Evolutionary conservation across 64 coral and sea anemone species (phyloP).

Genomic region (Stichodactyla mertensii): DNA sequence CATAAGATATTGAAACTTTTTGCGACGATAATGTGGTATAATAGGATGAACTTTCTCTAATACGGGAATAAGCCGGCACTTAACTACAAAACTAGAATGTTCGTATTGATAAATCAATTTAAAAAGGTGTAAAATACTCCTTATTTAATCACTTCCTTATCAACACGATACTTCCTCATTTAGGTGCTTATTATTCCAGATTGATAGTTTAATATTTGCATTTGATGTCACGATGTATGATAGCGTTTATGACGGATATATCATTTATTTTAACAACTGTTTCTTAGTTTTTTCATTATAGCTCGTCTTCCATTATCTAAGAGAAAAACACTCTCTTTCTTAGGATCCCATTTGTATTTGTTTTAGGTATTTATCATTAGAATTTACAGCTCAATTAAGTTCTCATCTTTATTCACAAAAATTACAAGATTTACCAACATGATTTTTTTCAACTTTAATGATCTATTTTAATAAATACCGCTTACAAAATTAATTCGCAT

Average conservation of each 20-base stretch:
- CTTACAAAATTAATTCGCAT: too few relatives aligned
- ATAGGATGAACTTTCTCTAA: neutral
- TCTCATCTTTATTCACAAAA: too few relatives aligned
- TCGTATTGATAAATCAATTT: neutral
- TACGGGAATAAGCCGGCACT: neutral
- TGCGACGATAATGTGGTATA: neutral
- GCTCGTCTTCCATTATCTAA: too few relatives aligned
- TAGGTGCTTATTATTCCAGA: neutral
- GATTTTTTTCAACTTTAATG: too few relatives aligned
- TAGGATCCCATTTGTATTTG: neutral
- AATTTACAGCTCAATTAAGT: too few relatives aligned
- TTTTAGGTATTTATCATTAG: too few relatives aligned
- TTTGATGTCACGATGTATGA: neutral
- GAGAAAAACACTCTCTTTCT: too few relatives aligned
- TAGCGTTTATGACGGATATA: neutral
- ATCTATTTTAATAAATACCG: too few relatives aligned
- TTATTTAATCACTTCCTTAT: neutral
- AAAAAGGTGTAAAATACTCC: neutral
- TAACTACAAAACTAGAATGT: neutral
- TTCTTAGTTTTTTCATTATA: too few relatives aligned
- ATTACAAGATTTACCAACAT: too few relatives aligned
- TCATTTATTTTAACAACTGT: too few relatives aligned
- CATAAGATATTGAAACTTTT: neutral
- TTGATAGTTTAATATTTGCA: neutral
- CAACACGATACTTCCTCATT: neutral